Evolutionary conservation across 2,797 vertebrate species (phyloP), one percentile per base, ranked within the genome.

Genomic region (Bucorvus abyssinicus): DNA sequence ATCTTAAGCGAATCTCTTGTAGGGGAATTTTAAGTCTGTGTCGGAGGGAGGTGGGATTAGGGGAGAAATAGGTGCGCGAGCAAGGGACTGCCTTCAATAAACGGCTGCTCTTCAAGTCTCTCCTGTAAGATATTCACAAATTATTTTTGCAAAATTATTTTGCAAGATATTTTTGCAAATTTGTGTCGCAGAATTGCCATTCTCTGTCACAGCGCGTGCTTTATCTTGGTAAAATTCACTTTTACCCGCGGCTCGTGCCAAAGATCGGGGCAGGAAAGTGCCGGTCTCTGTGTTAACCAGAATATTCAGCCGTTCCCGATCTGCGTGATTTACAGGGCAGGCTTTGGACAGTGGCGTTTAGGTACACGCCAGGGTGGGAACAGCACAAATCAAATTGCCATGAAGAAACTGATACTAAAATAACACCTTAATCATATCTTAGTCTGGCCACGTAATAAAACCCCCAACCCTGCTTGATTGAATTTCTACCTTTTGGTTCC

Each of bases 141-240:
- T 16, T 59, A 5, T 14, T 71, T 40, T 42, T 38, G 32, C 27
- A 36, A 38, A 80, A 23, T 47, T 20, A 7, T 57, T 68, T 38
- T 22, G 69, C 34, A 12, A n/a, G 86, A 65, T 59, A 34, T 15
- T 44, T 4, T 12, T 70, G 18, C 32, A 34, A 53, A 73, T 36
- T 38, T 14, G 7, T 52, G 71, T 47, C 23, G 68, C 34, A 8
- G 24, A 87, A 65, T 61, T 16, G 1, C 47, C 0, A 0, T 67
- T 73, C 79, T 73, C 6, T 47, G 26, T 60, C 23, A 0, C 5
- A 7, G 29, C 0, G 0, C 8, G 12, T 11, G 24, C 60, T 74
- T 83, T 77, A 3, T 80, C 93, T 85, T 32, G 5, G 1, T 63
- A n/a, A 65, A 79, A 63, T 70, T 84, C 18, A 11, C 1, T 73